These are phyloP conservation scores for Monoplex corrugatus DNA, from an alignment of 2,888 invertebrate genomes.

Conservation along the genomic window DNA sequence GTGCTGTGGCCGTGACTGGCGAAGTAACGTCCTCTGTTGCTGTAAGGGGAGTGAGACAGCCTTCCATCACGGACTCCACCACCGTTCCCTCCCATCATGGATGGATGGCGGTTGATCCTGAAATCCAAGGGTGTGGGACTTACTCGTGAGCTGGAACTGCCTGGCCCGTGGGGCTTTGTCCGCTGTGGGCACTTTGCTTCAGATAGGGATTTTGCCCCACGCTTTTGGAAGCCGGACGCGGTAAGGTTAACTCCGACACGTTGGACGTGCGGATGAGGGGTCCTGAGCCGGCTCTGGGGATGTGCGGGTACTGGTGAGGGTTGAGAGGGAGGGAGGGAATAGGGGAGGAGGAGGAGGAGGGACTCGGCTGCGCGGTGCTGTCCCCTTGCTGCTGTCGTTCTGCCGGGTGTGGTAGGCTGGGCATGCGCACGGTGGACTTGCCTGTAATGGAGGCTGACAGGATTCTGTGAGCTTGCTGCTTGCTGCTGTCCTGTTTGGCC, in stretches of 20 bases:
- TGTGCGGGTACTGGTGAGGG: constrained; percentile 30
- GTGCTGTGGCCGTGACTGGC: constrained; percentile 16
- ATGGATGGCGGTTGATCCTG: constrained; percentile 41
- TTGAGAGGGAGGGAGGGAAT: background rate
- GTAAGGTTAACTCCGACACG: constrained; percentile 31
- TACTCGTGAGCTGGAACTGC: constrained; percentile 3
- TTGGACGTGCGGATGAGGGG: background rate
- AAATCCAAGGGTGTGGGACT: constrained; percentile 26
- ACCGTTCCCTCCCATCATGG: background rate
- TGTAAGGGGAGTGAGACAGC: no score
- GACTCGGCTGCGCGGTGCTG: background rate
- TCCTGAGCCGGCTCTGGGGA: constrained; percentile 23
- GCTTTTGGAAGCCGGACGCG: background rate
- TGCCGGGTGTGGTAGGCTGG: constrained; percentile 3
- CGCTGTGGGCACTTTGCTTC: background rate
- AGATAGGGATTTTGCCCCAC: background rate
- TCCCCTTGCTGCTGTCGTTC: constrained; percentile 1
- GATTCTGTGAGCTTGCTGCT: background rate
- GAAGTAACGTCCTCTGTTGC: constrained; percentile 50
- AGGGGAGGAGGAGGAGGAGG: background rate
- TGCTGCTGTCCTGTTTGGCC: background rate
- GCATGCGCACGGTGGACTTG: constrained; percentile 20
- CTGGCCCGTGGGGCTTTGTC: background rate
- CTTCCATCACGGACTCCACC: constrained; percentile 43
- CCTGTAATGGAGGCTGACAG: background rate